Base-by-base conservation (phyloP, 92 coral and sea anemone species). In the Nematostella vectensis region DNA sequence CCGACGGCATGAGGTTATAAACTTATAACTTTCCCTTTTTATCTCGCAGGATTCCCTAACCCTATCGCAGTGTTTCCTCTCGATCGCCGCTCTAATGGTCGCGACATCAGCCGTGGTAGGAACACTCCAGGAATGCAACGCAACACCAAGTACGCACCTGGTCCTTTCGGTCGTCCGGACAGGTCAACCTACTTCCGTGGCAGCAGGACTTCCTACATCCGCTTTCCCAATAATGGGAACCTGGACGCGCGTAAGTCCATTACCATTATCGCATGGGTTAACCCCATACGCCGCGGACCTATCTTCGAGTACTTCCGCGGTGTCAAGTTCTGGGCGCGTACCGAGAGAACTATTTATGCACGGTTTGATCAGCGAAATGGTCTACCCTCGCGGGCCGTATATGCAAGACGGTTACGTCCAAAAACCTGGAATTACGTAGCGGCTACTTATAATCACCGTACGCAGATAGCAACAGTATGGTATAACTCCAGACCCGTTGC, bases 41-140 rank as follows among this genome's bases (percentile, higher is more conserved):
- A 43, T 15, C 19, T 29, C 31, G 17, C 65, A 85, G 95, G 79
- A 36, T 71, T 85, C 31, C 95, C 95, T 11, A 50, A 63, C 45
- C 88, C 88, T 16, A 62, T 71, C 15, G 95, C 83, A 4, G 57
- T 85, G 20, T 85, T 70, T 67, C 78, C 88, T 8, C 73, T 85
- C 43, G 72, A 67, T 31, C 68, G 69, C 54, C 52, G 73, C 23
- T 59, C 77, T 1, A 65, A 83, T 8, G 75, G 83, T 12, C 71
- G 77, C 8, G 95, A 85, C 50, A 72, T 81, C 31, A 78, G 93
- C 57, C 77, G 69, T 16, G 87, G 76, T 21, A 77, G 54, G 27
- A 85, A 85, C 60, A 39, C 70, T 4, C 74, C 76, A 0, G 95
- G 95, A 15, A 64, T 54, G 27, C 62, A 69, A 12, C 69, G 52